Evolutionary conservation across 2,888 invertebrate genomes (phyloP), one percentile per base, ranked within the genome.

Genomic region (Polydrusus cervinus): DNA sequence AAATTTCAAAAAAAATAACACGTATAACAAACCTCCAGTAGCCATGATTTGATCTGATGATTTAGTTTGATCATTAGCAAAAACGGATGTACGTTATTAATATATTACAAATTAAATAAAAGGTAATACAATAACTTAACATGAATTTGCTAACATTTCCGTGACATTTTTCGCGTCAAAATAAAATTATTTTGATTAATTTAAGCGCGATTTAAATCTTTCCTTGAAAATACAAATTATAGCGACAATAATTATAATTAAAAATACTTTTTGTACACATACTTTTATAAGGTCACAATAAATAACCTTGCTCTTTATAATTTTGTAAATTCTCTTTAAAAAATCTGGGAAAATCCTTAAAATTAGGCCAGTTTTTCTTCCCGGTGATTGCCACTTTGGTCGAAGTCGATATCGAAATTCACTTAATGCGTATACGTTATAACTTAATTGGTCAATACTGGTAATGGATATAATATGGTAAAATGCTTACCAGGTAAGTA

Each of bases 101-200:
- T 16, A 8, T 16, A 8, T 16, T 1, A n/a, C 14, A 47, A 47
- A 47, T 47, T 16, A n/a, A 9, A 9, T 47, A 47, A 13, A 47
- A 16, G 2, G 1, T 43, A 34, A 34, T 34, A 34, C n/a, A 47
- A 47, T 47, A 47, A 47, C 8, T n/a, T 30, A 38, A 14, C 16
- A 9, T 16, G 57, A 60, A 60, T 60, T 60, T 60, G 16, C 18
- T 18, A 57, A 34, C 14, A 34, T 14, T 20, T 1, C 57, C 34
- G 16, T 57, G 38, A 60, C 38, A 60, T 60, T 57, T 60, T 16
- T 16, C 57, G 30, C 38, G 38, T 30, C n/a, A 60, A 60, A 60
- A 38, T 16, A 16, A 60, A 60, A 40, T 38, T 60, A 60, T 10
- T 60, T 38, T 38, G 18, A 16, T 38, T 57, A 38, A 30, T n/a